Base-by-base conservation (phyloP, 2,113 vertebrate species). In the Otis tarda region DNA sequence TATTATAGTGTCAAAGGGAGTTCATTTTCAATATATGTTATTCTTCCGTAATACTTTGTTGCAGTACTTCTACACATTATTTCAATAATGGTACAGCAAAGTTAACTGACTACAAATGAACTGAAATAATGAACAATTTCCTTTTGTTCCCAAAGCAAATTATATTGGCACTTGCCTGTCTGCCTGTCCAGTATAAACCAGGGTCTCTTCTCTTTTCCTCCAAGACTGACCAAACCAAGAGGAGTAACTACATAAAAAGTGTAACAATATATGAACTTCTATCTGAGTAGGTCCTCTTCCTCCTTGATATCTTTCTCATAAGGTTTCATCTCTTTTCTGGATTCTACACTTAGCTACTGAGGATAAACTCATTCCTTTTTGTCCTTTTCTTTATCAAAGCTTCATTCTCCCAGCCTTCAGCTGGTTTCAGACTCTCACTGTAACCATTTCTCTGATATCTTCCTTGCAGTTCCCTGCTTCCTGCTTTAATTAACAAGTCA, bases 1-100 rank as follows among this genome's bases (percentile, higher is more conserved):
- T 85, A 94, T 96, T 96, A 94, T 23, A 94, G 69, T 94, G 89
- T 95, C 96, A 96, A 96, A 97, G 16, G 28, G 59, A 97, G 85
- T 45, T 96, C 5, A 80, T 85, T 96, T 95, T 80, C 87, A 90
- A 88, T 52, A 60, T 89, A 70, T 87, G 87, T 90, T 90, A 87
- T 85, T 93, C 90, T 95, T 86, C 52, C 39, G 78, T 94, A 93
- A 85, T 92, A 95, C 70, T 78, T 85, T 96, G 90, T 95, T 96
- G 68, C 61, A 77, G 84, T 80, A 87, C 61, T 90, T 89, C 63
- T n/a, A 67, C 37, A 37, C 41, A 79, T 89, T 55, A 76, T 92
- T 93, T 94, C 65, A 78, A 24, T 82, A 89, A 79, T 0, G 4
- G 63, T 57, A 81, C 41, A 75, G 82, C 39, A 76, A 94, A 95